These are phyloP conservation scores for Thryonomys swinderianus DNA, from an alignment of 2,113 vertebrate genomes.

Conservation along the genomic window DNA sequence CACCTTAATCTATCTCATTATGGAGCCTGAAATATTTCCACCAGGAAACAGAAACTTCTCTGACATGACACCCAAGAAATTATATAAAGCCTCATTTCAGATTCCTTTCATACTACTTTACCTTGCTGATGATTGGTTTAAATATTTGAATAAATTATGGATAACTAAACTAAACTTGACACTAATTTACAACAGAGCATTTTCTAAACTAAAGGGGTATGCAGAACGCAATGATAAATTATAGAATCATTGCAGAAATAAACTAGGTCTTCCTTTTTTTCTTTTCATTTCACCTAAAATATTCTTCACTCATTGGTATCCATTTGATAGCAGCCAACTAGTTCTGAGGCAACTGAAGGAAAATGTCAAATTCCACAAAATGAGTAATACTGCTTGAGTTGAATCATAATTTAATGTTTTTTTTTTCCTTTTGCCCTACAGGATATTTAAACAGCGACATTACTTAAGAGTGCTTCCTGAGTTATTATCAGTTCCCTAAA, in stretches of 20 bases:
- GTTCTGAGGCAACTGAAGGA: not conserved
- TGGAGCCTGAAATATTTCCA: not conserved
- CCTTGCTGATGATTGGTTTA: not conserved
- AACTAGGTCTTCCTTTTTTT: not conserved
- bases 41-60: not conserved
- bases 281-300: not conserved
- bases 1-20: not conserved
- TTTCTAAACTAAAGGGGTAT: not conserved
- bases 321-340: slow-evolving; percentile 28
- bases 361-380: slow-evolving; percentile 70
- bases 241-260: not conserved
- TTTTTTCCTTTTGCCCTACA: slow-evolving; percentile 39
- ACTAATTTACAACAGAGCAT: not conserved
- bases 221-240: not conserved
- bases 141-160: not conserved
- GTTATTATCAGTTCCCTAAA: slow-evolving; percentile 58
- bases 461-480: slow-evolving; percentile 32
- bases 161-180: not conserved
- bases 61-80: not conserved
- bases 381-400: slow-evolving; percentile 1
- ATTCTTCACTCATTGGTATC: not conserved
- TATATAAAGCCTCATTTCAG: not conserved
- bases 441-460: slow-evolving; percentile 58
- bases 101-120: not conserved
- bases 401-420: slow-evolving; percentile 58